Conservation (phyloP, 2,113 vertebrate genomes). For the Columba janthina region DNA sequence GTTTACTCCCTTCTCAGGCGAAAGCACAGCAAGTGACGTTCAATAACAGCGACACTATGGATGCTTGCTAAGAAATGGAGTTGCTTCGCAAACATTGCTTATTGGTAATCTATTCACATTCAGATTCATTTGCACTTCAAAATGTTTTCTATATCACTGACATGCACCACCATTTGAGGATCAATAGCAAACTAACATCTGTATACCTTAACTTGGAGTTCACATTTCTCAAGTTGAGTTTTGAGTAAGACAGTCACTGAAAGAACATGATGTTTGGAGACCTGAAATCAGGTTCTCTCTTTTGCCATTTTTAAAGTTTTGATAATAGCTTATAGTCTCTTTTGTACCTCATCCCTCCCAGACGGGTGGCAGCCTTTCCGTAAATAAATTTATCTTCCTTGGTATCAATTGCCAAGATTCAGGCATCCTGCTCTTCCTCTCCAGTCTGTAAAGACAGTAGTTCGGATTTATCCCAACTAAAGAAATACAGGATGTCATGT, state of each 20-base stretch:
- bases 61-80: background rate
- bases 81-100: background rate
- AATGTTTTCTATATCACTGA: background rate
- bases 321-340: background rate
- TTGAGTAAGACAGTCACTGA: background rate
- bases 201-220: background rate
- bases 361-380: background rate
- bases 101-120: too few relatives aligned
- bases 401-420: background rate
- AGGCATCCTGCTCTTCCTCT: background rate
- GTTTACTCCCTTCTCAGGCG: background rate
- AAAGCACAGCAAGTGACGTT: background rate
- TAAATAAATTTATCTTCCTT: background rate
- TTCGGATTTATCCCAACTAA: background rate
- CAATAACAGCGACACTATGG: background rate
- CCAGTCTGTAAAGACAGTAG: background rate
- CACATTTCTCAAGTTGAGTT: background rate
- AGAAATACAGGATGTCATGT: background rate
- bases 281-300: background rate
- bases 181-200: background rate
- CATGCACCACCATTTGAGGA: background rate
- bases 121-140: background rate
- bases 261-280: background rate
- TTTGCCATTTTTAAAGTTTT: background rate
- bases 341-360: background rate